Conservation (phyloP, 37 sponge, comb jelly and placozoan genomes). For the Tethya wilhelma region DNA sequence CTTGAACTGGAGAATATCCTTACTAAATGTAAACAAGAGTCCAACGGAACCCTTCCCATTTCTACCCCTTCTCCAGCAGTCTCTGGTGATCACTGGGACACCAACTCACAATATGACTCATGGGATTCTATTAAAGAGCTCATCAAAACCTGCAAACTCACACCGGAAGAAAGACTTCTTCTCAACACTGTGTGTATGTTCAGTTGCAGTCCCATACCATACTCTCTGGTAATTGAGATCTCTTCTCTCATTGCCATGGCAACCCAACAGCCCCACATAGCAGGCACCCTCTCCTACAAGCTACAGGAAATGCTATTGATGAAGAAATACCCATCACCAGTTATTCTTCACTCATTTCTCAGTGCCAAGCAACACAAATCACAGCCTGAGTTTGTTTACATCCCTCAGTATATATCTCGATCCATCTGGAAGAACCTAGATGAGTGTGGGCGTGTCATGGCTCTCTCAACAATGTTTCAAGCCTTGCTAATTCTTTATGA, state of each 20-base stretch:
- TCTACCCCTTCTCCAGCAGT: not conserved
- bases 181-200: slow-evolving; percentile 33
- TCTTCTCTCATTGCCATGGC: slow-evolving; percentile 26
- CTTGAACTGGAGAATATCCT: too few species aligned
- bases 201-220: slow-evolving; percentile 20
- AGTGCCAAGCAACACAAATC: not conserved
- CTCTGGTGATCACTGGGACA: slow-evolving; percentile 1
- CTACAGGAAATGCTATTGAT: slow-evolving; percentile 9
- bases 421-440: slow-evolving; percentile 21
- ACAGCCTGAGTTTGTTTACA: slow-evolving; percentile 19
- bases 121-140: slow-evolving; percentile 31
- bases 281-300: not conserved
- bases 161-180: slow-evolving; percentile 9
- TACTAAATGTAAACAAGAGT: too few species aligned
- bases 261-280: slow-evolving; percentile 14
- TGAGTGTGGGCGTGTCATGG: slow-evolving; percentile 20
- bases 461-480: slow-evolving; percentile 7
- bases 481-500: not conserved
- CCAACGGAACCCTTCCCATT: too few species aligned
- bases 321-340: slow-evolving; percentile 24
- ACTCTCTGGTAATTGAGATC: slow-evolving; percentile 4
- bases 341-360: slow-evolving; percentile 3
- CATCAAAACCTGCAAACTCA: slow-evolving; percentile 15
- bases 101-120: slow-evolving; percentile 35
- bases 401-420: slow-evolving; percentile 20